Evolutionary conservation across 2,888 invertebrate species (phyloP), one percentile per base, ranked within the genome.

Genomic region (Aproaerema taeniolella): DNA sequence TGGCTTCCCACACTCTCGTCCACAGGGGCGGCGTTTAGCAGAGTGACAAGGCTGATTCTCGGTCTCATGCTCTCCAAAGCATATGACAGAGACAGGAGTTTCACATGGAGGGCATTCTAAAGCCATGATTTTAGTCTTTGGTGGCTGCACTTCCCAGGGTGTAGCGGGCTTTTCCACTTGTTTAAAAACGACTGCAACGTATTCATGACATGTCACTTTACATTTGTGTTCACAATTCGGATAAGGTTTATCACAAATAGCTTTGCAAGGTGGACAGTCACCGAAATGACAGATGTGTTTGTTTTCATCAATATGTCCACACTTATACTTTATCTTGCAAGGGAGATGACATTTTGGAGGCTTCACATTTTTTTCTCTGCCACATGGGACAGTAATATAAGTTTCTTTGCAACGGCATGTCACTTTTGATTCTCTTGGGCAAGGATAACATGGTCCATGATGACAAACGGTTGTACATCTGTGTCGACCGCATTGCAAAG

Each of bases 371-470:
- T 89, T 89, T 55, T 94, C 93, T 41, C 93, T 88, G 0, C 97
- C 97, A 76, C 98, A 98, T 0, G 96, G 95, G 1, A 97, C 95
- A 7, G 89, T 90, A 9, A 95, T 82, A 31, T 89, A 90, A 1
- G 95, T 95, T 42, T 87, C 87, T 31, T 95, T 95, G 70, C 98
- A 98, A 40, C 91, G 89, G 61, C 98, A 98, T 11, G 92, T 88
- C 2, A 92, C 88, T 49, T 91, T 91, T 2, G 89, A 90, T 34
- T 91, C 93, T 40, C 90, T 73, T 1, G 89, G 90, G 55, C 96
- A 96, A 0, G 96, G 96, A 70, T 95, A 96, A 65, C 96, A 96
- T 0, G 92, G 92, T 0, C 95, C 95, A 48, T 88, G 89, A 60
- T 96, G 96, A 65, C 96, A 96, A 6, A 92, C 88, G 31, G 91